phyloP scores from a whole-genome alignment of 1,140 invertebrate species.

The Holotrichia oblita region DNA sequence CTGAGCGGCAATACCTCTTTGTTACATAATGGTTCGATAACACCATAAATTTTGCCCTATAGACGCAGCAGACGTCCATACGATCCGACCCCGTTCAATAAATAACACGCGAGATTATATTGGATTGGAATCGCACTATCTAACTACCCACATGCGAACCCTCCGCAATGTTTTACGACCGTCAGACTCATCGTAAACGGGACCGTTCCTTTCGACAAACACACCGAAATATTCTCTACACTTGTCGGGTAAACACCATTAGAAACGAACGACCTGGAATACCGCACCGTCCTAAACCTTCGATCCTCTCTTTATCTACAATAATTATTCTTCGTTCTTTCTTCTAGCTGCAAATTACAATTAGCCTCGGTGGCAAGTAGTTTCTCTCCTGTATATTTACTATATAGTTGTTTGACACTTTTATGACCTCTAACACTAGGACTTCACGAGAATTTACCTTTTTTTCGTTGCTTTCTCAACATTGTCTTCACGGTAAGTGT shows the following conservation, averaged over 20 bases:
- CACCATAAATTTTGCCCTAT: constrained; percentile 1
- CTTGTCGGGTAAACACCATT: constrained; percentile 14
- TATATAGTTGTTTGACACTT: background rate
- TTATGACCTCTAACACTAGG: background rate
- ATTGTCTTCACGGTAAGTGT: background rate
- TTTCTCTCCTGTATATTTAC: background rate
- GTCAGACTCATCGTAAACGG: background rate
- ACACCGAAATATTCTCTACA: background rate
- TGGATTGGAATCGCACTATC: constrained; percentile 11
- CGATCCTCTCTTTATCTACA: background rate
- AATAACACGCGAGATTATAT: constrained; percentile 13
- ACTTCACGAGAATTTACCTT: background rate
- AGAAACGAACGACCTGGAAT: background rate
- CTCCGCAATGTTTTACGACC: background rate
- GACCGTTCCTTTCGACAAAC: constrained; percentile 7
- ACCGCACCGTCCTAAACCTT: background rate
- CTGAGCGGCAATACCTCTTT: background rate
- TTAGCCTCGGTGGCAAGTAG: background rate
- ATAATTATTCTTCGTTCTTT: background rate
- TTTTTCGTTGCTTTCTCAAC: background rate
- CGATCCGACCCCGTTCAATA: constrained; percentile 10
- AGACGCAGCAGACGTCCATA: constrained; percentile 5
- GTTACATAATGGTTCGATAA: constrained; percentile 7
- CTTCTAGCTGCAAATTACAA: background rate
- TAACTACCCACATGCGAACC: constrained; percentile 11